These are phyloP conservation scores for Ennomos quercinarius DNA, from an alignment of 2,888 invertebrate species.

Conservation along the genomic window DNA sequence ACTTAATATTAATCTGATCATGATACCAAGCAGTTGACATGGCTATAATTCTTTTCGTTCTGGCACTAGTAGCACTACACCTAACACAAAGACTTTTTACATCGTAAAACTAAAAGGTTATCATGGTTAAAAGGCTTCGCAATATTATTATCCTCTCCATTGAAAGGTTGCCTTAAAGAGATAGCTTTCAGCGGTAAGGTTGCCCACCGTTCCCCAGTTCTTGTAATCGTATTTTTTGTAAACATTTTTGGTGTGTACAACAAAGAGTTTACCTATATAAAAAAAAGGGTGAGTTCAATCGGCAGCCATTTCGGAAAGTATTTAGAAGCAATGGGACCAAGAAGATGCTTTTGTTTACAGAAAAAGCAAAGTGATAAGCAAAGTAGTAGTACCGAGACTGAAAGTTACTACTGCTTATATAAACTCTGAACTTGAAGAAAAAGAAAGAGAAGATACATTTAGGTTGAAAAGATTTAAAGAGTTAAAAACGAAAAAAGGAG, in stretches of 20 bases:
- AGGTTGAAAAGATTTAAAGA: slow-evolving; percentile 50
- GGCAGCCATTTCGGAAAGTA: not conserved
- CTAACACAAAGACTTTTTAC: too few relatives aligned
- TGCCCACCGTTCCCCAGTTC: not conserved
- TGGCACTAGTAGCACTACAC: too few relatives aligned
- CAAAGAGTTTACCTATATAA: not conserved
- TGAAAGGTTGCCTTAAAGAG: too few relatives aligned
- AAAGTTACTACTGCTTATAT: slow-evolving; percentile 48
- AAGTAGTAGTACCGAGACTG: slow-evolving; percentile 51
- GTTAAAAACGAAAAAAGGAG: slow-evolving; percentile 28
- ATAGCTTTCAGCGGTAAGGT: too few relatives aligned
- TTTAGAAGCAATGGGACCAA: not conserved
- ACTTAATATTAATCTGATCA: too few relatives aligned
- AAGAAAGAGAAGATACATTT: slow-evolving; percentile 51
- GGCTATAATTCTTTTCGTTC: too few relatives aligned
- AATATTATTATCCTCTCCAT: too few relatives aligned
- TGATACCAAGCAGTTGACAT: too few relatives aligned
- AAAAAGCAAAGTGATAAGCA: slow-evolving; percentile 52
- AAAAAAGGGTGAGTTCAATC: not conserved
- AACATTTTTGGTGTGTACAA: not conserved
- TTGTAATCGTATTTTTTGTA: not conserved
- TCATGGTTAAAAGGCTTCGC: too few relatives aligned
- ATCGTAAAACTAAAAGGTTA: too few relatives aligned
- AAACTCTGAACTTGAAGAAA: slow-evolving; percentile 50
- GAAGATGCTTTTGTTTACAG: slow-evolving; percentile 38